Base-by-base conservation (phyloP, 2,888 invertebrate genomes). In the Apomyelois bistriatella region DNA sequence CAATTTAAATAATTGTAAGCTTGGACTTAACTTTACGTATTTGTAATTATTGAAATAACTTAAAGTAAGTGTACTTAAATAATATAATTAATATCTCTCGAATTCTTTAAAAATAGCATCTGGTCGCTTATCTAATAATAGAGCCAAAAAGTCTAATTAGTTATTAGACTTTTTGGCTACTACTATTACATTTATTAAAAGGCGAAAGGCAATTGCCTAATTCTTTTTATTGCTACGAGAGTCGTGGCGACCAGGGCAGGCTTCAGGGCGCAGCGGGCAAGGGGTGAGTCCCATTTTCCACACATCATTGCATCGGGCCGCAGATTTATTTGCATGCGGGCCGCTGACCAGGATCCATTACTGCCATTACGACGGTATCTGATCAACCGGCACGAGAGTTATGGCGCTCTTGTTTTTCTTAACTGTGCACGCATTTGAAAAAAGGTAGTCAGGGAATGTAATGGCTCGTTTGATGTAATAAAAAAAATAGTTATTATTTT, bases 271-370 rank as follows among this genome's bases (percentile, higher is more conserved):
- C 59, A 60, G 62, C 54, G 56, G 71, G 81, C 76, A 81, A 84
- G 76, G 84, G 85, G 81, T 84, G 81, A 79, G 77, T 70, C 76
- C 85, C 87, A 91, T 91, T 91, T 83, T 89, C 86, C 87, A 90
- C 91, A 90, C 90, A 90, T 90, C 90, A 91, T 90, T 90, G 90
- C 90, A 89, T 90, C 76, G 84, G 86, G 80, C 77, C 83, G 82
- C 84, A 87, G 90, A 91, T 91, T 91, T 91, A 91, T 91, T 91
- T 90, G 91, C 91, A 90, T 91, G 91, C 89, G 90, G 90, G 89
- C 89, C 85, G 88, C 88, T 90, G 90, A 87, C 88, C 90, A 90
- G 89, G 90, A 90, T 86, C 85, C 87, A 90, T 90, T 90, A 90
- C 82, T 80, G 83, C 90, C 89, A 88, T 90, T 90, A 90, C 81